A percentile compares a stretch with the other conserved stretches of the same genome.
Evolutionary conservation across 2,797 vertebrate genomes (phyloP).

Genomic region (Rhynchotus rufescens): DNA sequence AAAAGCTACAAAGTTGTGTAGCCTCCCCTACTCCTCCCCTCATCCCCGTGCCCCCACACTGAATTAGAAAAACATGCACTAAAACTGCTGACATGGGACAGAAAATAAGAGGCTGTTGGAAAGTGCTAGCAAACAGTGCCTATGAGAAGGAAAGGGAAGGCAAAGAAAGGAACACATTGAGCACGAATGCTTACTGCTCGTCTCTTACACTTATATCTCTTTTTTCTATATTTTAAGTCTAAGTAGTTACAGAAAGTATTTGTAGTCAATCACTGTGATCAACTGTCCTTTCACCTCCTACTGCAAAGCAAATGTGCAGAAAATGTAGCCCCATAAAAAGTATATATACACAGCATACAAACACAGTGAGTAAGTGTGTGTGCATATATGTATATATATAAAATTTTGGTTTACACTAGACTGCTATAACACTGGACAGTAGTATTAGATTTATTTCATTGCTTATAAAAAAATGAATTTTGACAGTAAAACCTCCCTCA

Average conservation of each 20-base stretch:
- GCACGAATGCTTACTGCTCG: not conserved
- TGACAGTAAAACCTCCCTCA: not conserved
- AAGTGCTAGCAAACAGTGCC: not conserved
- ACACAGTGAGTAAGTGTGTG: not conserved
- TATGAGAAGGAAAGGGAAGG: not conserved
- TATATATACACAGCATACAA: not conserved
- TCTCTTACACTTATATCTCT: not conserved
- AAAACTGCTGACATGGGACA: not conserved
- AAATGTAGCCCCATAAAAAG: not conserved
- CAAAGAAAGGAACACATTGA: not conserved
- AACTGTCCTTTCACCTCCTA: not conserved
- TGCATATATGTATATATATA: too few relatives aligned
- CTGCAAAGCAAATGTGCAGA: not conserved
- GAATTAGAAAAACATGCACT: not conserved
- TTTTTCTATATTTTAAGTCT: not conserved
- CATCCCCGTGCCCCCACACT: too few relatives aligned
- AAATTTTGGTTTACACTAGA: not conserved
- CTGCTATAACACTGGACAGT: not conserved
- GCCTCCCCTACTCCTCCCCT: too few relatives aligned
- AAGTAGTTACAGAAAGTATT: not conserved
- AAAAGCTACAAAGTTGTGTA: not conserved
- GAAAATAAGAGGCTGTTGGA: not conserved
- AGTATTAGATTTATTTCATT: not conserved
- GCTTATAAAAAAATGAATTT: not conserved
- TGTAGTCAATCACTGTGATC: not conserved